Percentiles rank a stretch among this genome's conserved stretches.
phyloP scores from a whole-genome alignment of 2,888 invertebrate genomes.

The Urechis unicinctus region DNA sequence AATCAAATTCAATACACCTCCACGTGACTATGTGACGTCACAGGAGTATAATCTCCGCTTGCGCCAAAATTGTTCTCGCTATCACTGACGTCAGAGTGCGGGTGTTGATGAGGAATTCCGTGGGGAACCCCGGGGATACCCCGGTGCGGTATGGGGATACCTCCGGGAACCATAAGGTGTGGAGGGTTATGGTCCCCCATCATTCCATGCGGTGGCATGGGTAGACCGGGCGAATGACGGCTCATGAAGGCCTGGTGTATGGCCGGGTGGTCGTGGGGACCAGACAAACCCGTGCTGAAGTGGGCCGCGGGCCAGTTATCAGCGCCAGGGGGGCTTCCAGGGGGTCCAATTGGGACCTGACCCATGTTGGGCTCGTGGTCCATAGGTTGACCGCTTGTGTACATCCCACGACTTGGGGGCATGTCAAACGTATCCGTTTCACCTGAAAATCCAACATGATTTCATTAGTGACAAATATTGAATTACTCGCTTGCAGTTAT shows the following conservation, averaged over 20 bases:
- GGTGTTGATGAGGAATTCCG: neutral
- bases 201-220: conserved; percentile 2
- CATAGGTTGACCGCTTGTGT: conserved; percentile 26
- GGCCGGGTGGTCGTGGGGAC: neutral
- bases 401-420: conserved; percentile 12
- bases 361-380: conserved; percentile 40
- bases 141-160: conserved; percentile 1
- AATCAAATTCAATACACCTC: conserved; percentile 33
- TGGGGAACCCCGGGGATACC: neutral
- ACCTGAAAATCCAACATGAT: conserved; percentile 14
- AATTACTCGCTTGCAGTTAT: neutral
- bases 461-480: neutral
- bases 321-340: conserved; percentile 35
- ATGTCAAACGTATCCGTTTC: conserved; percentile 20
- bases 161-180: conserved; percentile 2
- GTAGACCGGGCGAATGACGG: conserved; percentile 5
- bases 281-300: conserved; percentile 1
- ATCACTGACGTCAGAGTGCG: conserved; percentile 7
- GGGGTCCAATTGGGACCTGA: conserved; percentile 37
- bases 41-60: conserved; percentile 36
- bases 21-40: conserved; percentile 38
- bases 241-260: conserved; percentile 2
- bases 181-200: conserved; percentile 5
- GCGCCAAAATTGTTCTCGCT: conserved; percentile 19
- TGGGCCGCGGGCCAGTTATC: conserved; percentile 19